These are phyloP conservation scores for Dryomyza anilis DNA, from an alignment of 2,888 invertebrate species.

Conservation along the genomic window DNA sequence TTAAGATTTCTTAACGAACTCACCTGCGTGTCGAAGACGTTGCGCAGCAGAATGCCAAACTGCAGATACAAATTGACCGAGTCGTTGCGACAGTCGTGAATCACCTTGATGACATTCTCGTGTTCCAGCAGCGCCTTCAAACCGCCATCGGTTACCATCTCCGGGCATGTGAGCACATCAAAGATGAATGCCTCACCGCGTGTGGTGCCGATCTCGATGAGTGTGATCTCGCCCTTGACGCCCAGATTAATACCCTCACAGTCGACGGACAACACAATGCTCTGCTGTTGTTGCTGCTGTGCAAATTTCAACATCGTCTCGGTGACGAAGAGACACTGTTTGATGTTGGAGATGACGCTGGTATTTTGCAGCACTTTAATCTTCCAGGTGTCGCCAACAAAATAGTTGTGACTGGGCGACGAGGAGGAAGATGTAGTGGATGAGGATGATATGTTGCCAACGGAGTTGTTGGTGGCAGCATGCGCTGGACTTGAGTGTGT, in stretches of 20 bases:
- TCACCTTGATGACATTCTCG: slow-evolving; percentile 82
- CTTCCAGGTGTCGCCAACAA: slow-evolving; percentile 78
- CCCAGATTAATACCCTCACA: slow-evolving; percentile 94
- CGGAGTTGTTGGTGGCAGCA: slow-evolving; percentile 36
- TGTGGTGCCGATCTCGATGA: slow-evolving; percentile 83
- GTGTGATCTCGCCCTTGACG: slow-evolving; percentile 82
- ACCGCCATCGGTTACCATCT: slow-evolving; percentile 77
- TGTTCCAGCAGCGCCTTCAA: slow-evolving; percentile 81
- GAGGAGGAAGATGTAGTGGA: slow-evolving; percentile 26
- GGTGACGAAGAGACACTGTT: slow-evolving; percentile 78
- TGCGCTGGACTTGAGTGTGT: slow-evolving; percentile 56
- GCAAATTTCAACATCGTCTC: slow-evolving; percentile 72
- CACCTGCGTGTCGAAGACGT: slow-evolving; percentile 90
- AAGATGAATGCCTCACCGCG: slow-evolving; percentile 85
- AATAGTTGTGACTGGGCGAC: slow-evolving; percentile 57
- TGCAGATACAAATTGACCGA: slow-evolving; percentile 86
- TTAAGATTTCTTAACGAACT: slow-evolving; percentile 33
- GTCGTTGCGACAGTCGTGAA: slow-evolving; percentile 92
- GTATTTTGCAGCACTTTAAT: slow-evolving; percentile 81
- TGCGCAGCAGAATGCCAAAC: slow-evolving; percentile 80
- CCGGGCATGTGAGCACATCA: slow-evolving; percentile 84
- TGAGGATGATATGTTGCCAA: too few relatives aligned
- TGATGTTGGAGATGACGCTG: slow-evolving; percentile 77
- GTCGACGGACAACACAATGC: slow-evolving; percentile 79
- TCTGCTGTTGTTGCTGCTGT: slow-evolving; percentile 59